These are phyloP conservation scores for Sinotaia quadrata DNA, from an alignment of 2,888 invertebrate genomes.

Conservation along the genomic window DNA sequence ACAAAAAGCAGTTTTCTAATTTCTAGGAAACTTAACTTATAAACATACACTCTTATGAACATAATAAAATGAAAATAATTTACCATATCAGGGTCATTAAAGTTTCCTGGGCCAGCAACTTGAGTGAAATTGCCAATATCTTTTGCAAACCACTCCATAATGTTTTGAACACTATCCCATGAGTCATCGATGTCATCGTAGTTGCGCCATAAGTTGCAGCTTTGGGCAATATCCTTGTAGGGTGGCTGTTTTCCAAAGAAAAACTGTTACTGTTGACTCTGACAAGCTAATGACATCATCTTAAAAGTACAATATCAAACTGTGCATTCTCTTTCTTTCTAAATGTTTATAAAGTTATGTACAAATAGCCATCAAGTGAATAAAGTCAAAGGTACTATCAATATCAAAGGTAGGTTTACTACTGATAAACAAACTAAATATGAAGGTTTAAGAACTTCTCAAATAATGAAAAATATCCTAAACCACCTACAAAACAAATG, in stretches of 20 bases:
- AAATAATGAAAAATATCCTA: too few species aligned
- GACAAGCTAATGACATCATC: not conserved
- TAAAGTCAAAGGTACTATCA: not conserved
- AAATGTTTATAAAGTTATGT: not conserved
- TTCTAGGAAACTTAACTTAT: too few species aligned
- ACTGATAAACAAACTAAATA: too few species aligned
- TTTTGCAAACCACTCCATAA: constrained; percentile 95
- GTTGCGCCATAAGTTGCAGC: constrained; percentile 96
- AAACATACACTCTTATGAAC: too few species aligned
- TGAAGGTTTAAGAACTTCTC: too few species aligned
- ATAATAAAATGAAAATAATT: too few species aligned
- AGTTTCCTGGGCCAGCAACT: constrained; percentile 94
- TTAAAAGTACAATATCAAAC: not conserved
- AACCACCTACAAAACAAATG: too few species aligned
- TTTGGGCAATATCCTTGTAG: constrained; percentile 86
- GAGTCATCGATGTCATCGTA: constrained; percentile 96
- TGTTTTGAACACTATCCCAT: constrained; percentile 91
- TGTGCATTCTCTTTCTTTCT: not conserved
- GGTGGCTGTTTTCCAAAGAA: constrained; percentile 80
- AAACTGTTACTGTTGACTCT: not conserved
- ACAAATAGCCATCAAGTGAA: not conserved
- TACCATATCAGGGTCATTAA: constrained; percentile 99
- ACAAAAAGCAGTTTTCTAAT: too few species aligned
- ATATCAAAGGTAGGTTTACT: too few species aligned
- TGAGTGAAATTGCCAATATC: constrained; percentile 91